Percentiles rank a stretch among this genome's conserved stretches.
phyloP scores from a whole-genome alignment of 2,797 vertebrate species.

The Myripristis murdjan region DNA sequence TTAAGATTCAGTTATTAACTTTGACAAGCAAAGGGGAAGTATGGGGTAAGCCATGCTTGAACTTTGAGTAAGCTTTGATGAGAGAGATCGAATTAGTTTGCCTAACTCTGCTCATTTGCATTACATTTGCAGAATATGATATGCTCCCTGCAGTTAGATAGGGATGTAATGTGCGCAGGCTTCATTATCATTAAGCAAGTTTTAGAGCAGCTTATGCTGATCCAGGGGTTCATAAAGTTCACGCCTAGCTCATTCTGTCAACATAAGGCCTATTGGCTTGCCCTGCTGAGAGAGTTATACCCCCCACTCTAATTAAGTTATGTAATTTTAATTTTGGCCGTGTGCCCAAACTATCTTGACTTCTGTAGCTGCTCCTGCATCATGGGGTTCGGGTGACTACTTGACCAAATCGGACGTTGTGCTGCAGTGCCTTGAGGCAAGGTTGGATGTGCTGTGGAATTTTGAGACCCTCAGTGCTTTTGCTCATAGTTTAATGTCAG shows the following conservation, averaged over 20 bases:
- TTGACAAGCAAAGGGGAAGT: constrained; percentile 23
- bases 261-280: constrained; percentile 35
- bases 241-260: constrained; percentile 49
- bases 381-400: constrained; percentile 16
- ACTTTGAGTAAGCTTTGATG: constrained; percentile 18
- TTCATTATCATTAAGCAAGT: constrained; percentile 51
- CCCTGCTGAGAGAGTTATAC: constrained; percentile 37
- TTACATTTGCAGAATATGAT: constrained; percentile 50
- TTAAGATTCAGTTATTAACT: neutral
- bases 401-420: constrained; percentile 32
- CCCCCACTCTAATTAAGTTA: constrained; percentile 58
- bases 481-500: too few species aligned
- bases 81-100: constrained; percentile 18
- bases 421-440: too few species aligned
- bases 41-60: constrained; percentile 14
- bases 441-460: too few species aligned
- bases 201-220: constrained; percentile 57
- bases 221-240: constrained; percentile 58
- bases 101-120: constrained; percentile 46
- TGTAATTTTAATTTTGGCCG: constrained; percentile 59
- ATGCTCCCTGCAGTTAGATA: constrained; percentile 28
- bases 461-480: too few species aligned
- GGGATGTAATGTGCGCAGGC: constrained; percentile 19
- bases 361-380: constrained; percentile 13
- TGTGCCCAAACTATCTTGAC: constrained; percentile 16